Conservation (phyloP, 1,140 invertebrate species). For the Stegodyphus dumicola region DNA sequence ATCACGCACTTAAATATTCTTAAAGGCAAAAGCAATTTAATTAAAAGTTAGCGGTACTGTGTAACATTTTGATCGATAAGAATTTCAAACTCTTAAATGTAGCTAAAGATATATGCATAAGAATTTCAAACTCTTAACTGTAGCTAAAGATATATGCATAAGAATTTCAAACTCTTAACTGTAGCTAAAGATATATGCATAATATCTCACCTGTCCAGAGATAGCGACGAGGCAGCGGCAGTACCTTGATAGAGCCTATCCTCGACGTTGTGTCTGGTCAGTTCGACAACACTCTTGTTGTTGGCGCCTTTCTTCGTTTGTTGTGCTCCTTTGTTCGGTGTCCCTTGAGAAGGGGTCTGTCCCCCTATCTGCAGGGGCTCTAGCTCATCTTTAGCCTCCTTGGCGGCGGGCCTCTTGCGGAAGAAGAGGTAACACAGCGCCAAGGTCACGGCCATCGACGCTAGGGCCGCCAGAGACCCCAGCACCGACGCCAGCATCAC, state of each 20-base stretch:
- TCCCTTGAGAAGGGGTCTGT: conserved; percentile 2
- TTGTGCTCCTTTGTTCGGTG: conserved; percentile 16
- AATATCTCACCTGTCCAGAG: conserved; percentile 47
- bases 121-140: no score
- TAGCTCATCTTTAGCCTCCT: conserved; percentile 51
- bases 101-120: no score
- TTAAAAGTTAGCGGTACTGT: no score
- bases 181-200: no score
- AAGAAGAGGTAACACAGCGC: conserved; percentile 67
- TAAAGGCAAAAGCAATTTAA: no score
- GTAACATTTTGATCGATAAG: no score
- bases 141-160: no score
- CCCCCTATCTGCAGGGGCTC: conserved; percentile 37
- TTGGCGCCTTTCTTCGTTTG: conserved; percentile 1
- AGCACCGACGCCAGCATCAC: conserved; percentile 71
- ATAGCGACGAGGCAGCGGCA: conserved; percentile 35
- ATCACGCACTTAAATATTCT: no score
- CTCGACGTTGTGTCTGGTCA: conserved; percentile 62
- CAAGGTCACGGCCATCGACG: conserved; percentile 69
- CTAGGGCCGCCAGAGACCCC: conserved; percentile 69
- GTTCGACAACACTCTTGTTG: conserved; percentile 55
- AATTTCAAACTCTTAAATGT: no score
- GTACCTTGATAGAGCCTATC: conserved; percentile 51
- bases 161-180: no score
- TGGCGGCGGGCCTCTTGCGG: conserved; percentile 50